Percentiles rank a stretch among this genome's conserved stretches.
Conservation (phyloP, 2,888 invertebrate genomes). For the Xestia c-nigrum region DNA sequence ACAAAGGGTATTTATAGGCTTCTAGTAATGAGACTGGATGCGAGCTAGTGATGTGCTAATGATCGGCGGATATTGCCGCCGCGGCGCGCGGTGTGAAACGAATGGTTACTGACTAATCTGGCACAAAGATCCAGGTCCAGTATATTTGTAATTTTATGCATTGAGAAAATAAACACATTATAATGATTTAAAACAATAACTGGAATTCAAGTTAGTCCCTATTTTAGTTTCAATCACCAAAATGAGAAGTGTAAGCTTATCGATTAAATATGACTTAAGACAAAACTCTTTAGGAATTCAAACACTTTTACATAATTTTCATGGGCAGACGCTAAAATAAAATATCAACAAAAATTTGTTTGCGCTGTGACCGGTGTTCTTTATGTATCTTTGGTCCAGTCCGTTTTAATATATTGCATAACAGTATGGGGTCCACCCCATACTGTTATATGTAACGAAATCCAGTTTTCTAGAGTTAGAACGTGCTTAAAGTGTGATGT, state of each 20-base stretch:
- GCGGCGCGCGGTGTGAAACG: background rate
- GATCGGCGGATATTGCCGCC: constrained; percentile 10
- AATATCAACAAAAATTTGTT: no score
- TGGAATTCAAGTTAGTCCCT: background rate
- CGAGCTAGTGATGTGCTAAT: constrained; percentile 32
- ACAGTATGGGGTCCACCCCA: no score
- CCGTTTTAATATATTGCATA: no score
- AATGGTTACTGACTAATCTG: background rate
- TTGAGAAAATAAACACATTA: background rate
- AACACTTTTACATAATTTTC: no score
- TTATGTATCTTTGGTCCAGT: no score
- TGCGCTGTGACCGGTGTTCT: no score
- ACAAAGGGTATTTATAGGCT: constrained; percentile 43
- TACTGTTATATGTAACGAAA: no score
- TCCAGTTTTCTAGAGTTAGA: no score
- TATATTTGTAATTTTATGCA: background rate
- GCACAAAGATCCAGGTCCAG: background rate
- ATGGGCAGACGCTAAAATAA: no score
- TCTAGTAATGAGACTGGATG: constrained; percentile 34
- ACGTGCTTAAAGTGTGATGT: no score
- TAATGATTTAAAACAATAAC: background rate
- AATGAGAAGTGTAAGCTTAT: background rate
- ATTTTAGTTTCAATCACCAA: background rate
- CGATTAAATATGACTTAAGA: no score
- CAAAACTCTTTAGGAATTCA: no score